Evolutionary conservation across 2,113 vertebrate species (phyloP).

Genomic region (Microcebus ravelobensis): DNA sequence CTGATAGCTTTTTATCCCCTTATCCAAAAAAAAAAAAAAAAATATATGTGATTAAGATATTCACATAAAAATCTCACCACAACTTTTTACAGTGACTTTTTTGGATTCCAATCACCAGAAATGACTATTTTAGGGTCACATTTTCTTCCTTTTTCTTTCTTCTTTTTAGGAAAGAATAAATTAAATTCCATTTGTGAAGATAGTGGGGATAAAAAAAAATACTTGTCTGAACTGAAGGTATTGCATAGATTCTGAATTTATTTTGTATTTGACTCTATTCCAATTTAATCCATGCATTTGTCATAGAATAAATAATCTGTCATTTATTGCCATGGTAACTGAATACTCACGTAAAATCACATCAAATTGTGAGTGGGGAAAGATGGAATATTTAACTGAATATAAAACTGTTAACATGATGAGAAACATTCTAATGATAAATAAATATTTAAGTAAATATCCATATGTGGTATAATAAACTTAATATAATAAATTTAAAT

Average conservation of each 20-base stretch:
- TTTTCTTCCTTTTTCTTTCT: not conserved
- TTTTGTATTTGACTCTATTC: conserved; percentile 42
- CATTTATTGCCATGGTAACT: conserved; percentile 67
- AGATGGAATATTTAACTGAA: conserved; percentile 3
- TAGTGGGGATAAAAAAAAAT: not conserved
- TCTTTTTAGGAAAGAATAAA: not conserved
- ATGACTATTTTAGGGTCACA: not conserved
- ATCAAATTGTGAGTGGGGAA: conserved; percentile 18
- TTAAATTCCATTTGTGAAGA: not conserved
- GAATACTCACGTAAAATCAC: conserved; percentile 42
- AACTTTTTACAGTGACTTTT: not conserved
- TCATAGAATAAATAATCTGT: not conserved
- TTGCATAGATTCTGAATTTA: conserved; percentile 38
- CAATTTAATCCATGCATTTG: conserved; percentile 29
- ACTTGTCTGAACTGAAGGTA: conserved; percentile 35
- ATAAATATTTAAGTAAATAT: conserved; percentile 8
- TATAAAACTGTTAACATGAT: not conserved
- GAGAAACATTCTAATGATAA: not conserved
- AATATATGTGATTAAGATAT: not conserved
- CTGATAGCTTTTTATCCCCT: not conserved
- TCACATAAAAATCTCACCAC: not conserved
- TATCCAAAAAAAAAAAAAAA: not conserved
- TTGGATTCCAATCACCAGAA: not conserved
- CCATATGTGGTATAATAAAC: not conserved
- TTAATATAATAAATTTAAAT: not conserved